Base-by-base conservation (phyloP, 1,140 invertebrate species). In the Bradynema listronoti region DNA sequence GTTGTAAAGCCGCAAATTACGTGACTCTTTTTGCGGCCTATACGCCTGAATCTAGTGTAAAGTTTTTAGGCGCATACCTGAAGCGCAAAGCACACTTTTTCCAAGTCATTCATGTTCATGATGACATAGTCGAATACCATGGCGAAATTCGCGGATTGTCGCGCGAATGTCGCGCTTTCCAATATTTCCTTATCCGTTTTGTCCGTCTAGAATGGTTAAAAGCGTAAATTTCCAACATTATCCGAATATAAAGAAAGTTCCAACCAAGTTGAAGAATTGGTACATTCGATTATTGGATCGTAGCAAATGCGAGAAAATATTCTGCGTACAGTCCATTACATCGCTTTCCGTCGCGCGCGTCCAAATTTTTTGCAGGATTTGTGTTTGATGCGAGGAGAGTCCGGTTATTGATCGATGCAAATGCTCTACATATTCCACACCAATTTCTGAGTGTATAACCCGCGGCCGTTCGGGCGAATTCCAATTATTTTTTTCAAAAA, bases 61-160 rank as follows among this genome's bases (percentile, higher is more conserved):
- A n/a, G 3, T 50, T 50, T 5, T 19, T 36, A 32, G 9, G 16
- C n/a, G 14, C 29, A 24, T 30, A 65, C 63, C 49, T 65, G 65
- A 24, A 66, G 41, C 25, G 65, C 65, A 30, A 68, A 54, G 41
- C 65, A 66, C 9, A 69, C 64, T 49, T 56, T 72, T 56, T 69
- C 50, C 22, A 73, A 27, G 46, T 69, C 67, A 22, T 69, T 65
- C 9, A 69, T 39, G 54, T 69, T 69, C 4, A 64, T 71, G 16
- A 69, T 63, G 9, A 69, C 67, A 36, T 71, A 69, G 47, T 69
- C 67, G 24, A 69, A 67, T 27, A 72, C 70, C 19, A 57, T 65
- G 6, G 56, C 69, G 36, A 69, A 69, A 41, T 69, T 69, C 5
- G 63, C 61, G 9, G 68, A 68, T 46, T 57, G 56, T 16, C 63